These are phyloP conservation scores for Lepidochitona cinerea DNA, from an alignment of 2,888 invertebrate species.

Conservation along the genomic window DNA sequence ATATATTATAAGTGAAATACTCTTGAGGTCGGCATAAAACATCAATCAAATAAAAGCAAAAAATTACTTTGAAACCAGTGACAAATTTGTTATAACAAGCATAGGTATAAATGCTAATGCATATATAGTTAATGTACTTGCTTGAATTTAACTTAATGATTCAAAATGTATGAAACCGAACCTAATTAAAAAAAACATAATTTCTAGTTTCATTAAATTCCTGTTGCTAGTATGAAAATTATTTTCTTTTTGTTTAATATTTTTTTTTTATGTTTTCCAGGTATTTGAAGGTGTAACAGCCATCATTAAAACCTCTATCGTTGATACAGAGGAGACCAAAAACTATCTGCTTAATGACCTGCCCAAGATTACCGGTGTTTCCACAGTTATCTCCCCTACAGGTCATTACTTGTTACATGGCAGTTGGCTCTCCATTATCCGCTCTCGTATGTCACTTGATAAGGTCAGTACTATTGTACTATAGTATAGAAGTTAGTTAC, in stretches of 20 bases:
- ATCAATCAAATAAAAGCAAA: neutral
- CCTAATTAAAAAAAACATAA: no score
- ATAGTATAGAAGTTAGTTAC: no score
- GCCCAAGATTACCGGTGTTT: neutral
- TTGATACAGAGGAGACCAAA: neutral
- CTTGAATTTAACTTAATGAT: no score
- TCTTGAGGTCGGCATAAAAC: neutral
- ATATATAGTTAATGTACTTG: no score
- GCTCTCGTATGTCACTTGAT: neutral
- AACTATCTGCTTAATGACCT: neutral
- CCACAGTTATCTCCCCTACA: neutral
- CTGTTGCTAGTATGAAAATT: no score
- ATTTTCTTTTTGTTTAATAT: no score
- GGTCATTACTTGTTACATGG: neutral
- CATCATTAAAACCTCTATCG: neutral
- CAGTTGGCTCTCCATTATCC: neutral
- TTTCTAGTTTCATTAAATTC: no score
- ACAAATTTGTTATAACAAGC: no score
- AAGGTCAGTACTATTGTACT: neutral
- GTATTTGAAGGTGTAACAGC: slow-evolving; percentile 1
- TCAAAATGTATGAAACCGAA: no score
- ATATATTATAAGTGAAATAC: neutral
- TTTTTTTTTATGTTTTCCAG: neutral
- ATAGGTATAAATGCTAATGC: no score
- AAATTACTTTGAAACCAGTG: no score